Evolutionary conservation across 2,797 vertebrate species (phyloP).

Genomic region (Clarias platycephalus): DNA sequence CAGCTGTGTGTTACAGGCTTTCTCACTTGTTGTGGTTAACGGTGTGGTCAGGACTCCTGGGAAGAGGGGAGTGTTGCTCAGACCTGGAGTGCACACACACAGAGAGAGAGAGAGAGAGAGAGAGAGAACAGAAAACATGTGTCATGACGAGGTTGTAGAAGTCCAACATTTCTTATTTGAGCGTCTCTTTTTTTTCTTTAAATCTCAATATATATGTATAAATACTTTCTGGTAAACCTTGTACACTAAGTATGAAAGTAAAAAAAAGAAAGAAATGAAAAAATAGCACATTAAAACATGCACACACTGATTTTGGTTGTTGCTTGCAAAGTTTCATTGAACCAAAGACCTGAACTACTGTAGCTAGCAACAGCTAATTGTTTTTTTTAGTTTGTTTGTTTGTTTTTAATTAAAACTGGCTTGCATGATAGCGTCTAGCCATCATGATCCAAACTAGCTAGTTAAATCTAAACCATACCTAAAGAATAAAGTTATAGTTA

Average conservation of each 20-base stretch:
- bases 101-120: not conserved
- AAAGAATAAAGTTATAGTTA: not conserved
- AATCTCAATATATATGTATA: not conserved
- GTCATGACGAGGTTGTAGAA: not conserved
- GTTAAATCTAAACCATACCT: not conserved
- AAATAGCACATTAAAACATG: not conserved
- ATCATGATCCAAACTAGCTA: not conserved
- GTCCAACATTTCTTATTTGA: not conserved
- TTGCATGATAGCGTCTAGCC: not conserved
- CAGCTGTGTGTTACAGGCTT: constrained; percentile 46
- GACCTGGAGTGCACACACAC: constrained; percentile 29
- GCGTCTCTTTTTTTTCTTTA: not conserved
- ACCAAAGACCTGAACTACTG: no score
- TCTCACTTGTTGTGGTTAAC: constrained; percentile 50
- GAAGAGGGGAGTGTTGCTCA: constrained; percentile 15
- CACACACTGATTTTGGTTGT: not conserved
- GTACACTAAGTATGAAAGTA: not conserved
- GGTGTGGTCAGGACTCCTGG: constrained; percentile 37
- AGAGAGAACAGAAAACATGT: not conserved
- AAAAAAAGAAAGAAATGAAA: not conserved
- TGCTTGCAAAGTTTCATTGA: not conserved
- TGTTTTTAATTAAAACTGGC: not conserved
- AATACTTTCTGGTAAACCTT: not conserved
- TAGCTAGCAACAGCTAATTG: not conserved
- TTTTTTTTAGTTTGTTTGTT: no score